These are phyloP conservation scores for Phylloscopus trochilus DNA, from an alignment of 2,113 vertebrate species.

Conservation along the genomic window DNA sequence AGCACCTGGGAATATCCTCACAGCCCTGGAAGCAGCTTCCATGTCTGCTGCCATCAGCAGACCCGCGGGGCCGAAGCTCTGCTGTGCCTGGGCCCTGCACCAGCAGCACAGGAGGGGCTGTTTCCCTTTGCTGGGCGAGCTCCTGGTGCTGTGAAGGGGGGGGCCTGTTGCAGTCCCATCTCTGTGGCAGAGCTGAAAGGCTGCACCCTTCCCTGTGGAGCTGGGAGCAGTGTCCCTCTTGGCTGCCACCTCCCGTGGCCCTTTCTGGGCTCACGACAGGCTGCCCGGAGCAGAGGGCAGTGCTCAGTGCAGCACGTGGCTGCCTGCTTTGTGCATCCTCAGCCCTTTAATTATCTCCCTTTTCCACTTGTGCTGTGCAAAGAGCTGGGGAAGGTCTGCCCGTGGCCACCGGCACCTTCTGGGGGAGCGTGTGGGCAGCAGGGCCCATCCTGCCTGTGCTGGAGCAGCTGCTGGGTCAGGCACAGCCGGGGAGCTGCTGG, in stretches of 20 bases:
- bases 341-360: constrained; percentile 43
- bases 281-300: background rate
- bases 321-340: constrained; percentile 34
- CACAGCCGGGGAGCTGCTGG: background rate
- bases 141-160: background rate
- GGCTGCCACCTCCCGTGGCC: accelerated
- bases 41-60: background rate
- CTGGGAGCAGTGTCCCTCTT: accelerated
- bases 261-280: background rate
- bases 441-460: background rate
- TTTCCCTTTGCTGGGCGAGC: background rate
- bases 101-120: background rate
- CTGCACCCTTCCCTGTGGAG: background rate
- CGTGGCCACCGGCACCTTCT: background rate
- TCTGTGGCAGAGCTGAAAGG: background rate
- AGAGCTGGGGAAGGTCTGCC: background rate
- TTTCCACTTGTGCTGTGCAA: background rate
- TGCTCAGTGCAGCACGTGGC: background rate
- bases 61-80: accelerated
- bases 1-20: background rate
- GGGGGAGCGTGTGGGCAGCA: background rate
- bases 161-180: background rate
- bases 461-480: background rate
- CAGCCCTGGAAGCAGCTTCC: background rate
- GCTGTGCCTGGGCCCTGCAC: background rate